phyloP scores from a whole-genome alignment of 2,797 vertebrate genomes.

The Coilia nasus region DNA sequence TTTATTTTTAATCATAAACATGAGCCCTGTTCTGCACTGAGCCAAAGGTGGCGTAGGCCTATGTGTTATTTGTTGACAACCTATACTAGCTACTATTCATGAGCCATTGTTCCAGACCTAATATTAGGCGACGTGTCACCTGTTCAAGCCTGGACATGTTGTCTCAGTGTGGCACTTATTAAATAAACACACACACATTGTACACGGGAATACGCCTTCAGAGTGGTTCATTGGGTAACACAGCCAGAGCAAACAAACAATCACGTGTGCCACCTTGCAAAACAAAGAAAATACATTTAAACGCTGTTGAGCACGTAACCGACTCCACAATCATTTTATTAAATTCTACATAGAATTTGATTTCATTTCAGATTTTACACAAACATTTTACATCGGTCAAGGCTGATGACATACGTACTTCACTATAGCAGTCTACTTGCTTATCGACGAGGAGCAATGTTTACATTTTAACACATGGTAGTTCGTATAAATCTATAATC shows the following conservation, averaged over 20 bases:
- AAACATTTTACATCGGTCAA: neutral
- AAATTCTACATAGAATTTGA: too few relatives aligned
- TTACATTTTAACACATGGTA: constrained; percentile 1
- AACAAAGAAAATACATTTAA: neutral
- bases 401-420: neutral
- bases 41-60: neutral
- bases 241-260: neutral
- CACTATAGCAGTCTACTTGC: neutral
- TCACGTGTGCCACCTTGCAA: constrained; percentile 13
- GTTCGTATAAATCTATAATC: neutral
- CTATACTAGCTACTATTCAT: neutral
- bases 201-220: neutral
- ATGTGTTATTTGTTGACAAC: neutral
- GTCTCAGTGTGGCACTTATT: neutral
- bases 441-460: neutral
- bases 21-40: neutral
- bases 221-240: neutral
- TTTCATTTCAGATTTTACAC: too few relatives aligned
- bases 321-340: neutral
- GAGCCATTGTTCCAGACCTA: neutral
- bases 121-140: neutral
- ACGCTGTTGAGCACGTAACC: neutral
- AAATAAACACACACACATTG: neutral
- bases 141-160: neutral
- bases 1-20: neutral